A percentile compares a stretch with the other conserved stretches of the same genome.
Conservation (phyloP, 2,888 invertebrate species). For the Acronicta aceris region DNA sequence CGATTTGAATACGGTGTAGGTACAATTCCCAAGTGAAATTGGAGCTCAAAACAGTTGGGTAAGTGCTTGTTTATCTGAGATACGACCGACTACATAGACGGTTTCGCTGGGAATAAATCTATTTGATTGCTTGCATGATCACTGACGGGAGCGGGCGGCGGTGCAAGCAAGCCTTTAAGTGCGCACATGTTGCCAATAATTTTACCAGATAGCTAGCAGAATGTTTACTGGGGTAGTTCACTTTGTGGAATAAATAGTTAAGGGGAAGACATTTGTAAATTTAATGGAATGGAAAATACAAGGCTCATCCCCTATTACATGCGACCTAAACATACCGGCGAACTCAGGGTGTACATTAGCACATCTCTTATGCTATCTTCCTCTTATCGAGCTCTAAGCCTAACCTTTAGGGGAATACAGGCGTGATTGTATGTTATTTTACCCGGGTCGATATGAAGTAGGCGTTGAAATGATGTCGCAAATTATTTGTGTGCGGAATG, state of each 20-base stretch:
- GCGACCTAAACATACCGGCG: no score
- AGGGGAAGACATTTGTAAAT: neutral
- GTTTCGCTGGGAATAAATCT: conserved; percentile 65
- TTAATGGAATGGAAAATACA: neutral
- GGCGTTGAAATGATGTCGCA: no score
- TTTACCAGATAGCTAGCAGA: conserved; percentile 23
- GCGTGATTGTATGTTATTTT: no score
- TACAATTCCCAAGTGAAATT: conserved; percentile 30
- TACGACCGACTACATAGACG: conserved; percentile 22
- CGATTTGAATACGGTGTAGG: conserved; percentile 22
- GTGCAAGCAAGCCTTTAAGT: conserved; percentile 38
- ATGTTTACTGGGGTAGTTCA: conserved; percentile 1
- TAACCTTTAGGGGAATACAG: no score
- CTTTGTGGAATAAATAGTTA: conserved; percentile 16
- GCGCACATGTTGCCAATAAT: conserved; percentile 53
- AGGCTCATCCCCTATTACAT: no score
- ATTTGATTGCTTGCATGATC: conserved; percentile 66
- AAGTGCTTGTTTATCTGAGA: conserved; percentile 26
- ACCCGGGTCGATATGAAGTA: no score
- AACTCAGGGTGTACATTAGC: no score
- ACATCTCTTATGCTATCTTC: no score
- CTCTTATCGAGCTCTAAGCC: no score
- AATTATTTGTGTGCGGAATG: no score
- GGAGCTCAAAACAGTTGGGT: conserved; percentile 23
- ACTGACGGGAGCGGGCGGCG: conserved; percentile 37